Evolutionary conservation across 2,113 vertebrate genomes (phyloP), one percentile per base, ranked within the genome.

Genomic region (Nothoprocta pentlandii): DNA sequence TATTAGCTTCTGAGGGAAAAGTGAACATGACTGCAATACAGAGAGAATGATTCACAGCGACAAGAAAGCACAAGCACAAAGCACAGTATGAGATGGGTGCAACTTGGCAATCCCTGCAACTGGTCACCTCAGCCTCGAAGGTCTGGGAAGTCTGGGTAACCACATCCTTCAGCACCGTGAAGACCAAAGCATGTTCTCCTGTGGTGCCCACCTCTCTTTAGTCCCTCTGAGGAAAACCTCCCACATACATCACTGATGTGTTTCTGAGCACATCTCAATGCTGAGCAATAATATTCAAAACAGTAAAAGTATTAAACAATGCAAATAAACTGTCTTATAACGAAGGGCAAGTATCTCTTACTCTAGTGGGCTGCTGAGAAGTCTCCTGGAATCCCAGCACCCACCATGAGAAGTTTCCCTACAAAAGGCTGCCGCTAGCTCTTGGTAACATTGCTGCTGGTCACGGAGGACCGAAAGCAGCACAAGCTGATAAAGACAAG

Each of bases 1-100:
- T 69, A 88, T 47, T 94, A 90, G 53, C 64, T 94, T 92, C 12
- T 41, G 34, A 86, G n/a, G 46, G 58, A 59, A 93, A 92, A 91
- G 58, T 39, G 87, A 85, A 77, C 16, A 56, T 5, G 63, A 78
- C 5, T 90, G 58, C 41, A 88, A 74, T 36, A 89, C 9, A 44
- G 68, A 70, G 78, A 75, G 44, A 77, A 30, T 56, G 85, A 63
- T 23, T 76, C n/a, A n/a, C 44, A 30, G 64, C 30, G 69, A 83
- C 70, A 0, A 83, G 62, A 78, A 90, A 87, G 85, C n/a, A 28
- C 3, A 90, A 89, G 87, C 36, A 25, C 4, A 30, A 92, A 49
- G 23, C 61, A 63, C 46, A 71, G 14, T 4, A 61, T 19, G 54
- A 86, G 47, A 84, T 21, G 46, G 22, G 44, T 78, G 34, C 15